Base-by-base conservation (phyloP, 2,797 vertebrate species). In the Hybognathus amarus region DNA sequence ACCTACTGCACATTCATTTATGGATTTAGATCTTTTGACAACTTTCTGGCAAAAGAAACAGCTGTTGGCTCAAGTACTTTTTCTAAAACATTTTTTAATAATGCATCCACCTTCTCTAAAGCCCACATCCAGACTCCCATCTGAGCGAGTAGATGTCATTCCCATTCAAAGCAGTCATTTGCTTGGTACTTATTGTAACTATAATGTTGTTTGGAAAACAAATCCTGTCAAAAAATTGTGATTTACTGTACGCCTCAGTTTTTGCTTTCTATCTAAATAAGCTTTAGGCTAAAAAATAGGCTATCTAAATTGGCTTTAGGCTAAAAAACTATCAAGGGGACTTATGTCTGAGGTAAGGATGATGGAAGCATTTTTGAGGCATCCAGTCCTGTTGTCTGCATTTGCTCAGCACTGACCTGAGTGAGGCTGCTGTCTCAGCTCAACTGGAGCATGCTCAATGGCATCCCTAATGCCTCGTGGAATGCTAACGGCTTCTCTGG, bases 391-490 rank as follows among this genome's bases (percentile, higher is more conserved):
- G 20, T 68, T 63, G 45, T 81, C 82, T 87, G 74, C 85, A 82
- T 67, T n/a, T 74, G 61, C 79, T 84, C 86, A 87, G 83, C 86
- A 79, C 17, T 81, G 76, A 84, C 85, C 79, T 70, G 52, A 70
- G 75, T 50, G 61, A 77, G 79, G 82, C 79, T 84, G 81, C 86
- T 86, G 82, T 56, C 78, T 86, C 87, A 87, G 84, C 82, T 85
- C 36, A 47, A 82, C 84, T 68, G 18, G 73, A 68, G 84, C 85
- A 82, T 88, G 66, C 80, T 75, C 79, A 61, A 70, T 77, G 79
- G 82, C 82, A 85, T 85, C 70, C 64, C 27, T 40, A 78, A 66
- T 85, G 76, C 56, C 66, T 85, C 24, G 75, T 82, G 84, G 82
- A 73, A 61, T 54, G 47, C 79, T 75, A 84, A 82, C 9, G 45